A percentile compares a stretch with the other conserved stretches of the same genome.
These are phyloP conservation scores for Caracal caracal DNA, from an alignment of 2,113 vertebrate species.

Conservation along the genomic window DNA sequence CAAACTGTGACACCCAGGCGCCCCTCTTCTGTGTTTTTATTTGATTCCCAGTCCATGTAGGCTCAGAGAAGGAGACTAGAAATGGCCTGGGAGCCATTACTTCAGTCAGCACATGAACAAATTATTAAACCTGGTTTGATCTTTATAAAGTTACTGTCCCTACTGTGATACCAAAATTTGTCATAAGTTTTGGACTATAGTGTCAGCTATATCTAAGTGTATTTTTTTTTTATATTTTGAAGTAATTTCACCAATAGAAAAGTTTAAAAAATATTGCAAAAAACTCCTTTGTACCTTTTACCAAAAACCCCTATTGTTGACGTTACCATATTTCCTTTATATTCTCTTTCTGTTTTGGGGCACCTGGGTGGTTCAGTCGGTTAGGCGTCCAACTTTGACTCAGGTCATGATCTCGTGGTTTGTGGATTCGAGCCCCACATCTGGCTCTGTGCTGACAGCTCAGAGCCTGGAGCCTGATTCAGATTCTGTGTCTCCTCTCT, in stretches of 20 bases:
- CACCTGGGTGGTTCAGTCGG: not conserved
- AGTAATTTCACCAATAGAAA: not conserved
- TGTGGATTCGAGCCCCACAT: not conserved
- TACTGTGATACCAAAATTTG: not conserved
- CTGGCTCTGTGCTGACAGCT: not conserved
- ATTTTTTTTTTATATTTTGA: not conserved
- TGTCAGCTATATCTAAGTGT: not conserved
- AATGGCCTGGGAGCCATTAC: not conserved
- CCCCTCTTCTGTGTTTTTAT: not conserved
- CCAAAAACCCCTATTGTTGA: not conserved
- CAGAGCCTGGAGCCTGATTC: not conserved
- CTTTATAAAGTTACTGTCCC: not conserved
- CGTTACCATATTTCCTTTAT: not conserved
- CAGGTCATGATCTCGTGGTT: not conserved
- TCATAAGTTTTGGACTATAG: not conserved
- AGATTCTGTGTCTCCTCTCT: not conserved
- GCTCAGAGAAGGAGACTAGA: not conserved
- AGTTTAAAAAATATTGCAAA: not conserved
- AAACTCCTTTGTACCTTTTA: not conserved
- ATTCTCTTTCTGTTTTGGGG: not conserved
- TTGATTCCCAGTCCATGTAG: not conserved
- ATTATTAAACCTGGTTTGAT: not conserved
- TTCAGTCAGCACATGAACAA: not conserved
- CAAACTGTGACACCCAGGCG: no score
- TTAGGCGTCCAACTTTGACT: not conserved